Evolutionary conservation across 2,888 invertebrate species (phyloP).

Genomic region (Odontocerum albicorne): DNA sequence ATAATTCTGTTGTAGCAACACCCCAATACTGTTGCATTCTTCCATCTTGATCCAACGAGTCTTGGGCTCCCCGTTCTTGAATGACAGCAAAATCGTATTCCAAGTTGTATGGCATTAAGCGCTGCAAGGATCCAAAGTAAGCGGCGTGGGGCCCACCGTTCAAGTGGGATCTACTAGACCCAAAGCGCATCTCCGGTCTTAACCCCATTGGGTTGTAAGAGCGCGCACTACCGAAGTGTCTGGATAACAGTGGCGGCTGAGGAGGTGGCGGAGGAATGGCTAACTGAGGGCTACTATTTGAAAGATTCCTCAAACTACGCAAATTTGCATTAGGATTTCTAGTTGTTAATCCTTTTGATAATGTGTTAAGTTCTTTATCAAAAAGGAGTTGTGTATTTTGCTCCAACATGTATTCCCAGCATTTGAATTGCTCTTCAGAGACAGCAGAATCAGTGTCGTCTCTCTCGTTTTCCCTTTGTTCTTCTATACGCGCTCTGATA

Average conservation of each 20-base stretch:
- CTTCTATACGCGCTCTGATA: slow-evolving; percentile 64
- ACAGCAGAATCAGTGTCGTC: slow-evolving; percentile 62
- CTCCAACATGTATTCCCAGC: slow-evolving; percentile 92
- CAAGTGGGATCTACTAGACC: slow-evolving; percentile 58
- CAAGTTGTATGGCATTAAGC: slow-evolving; percentile 80
- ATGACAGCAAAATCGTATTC: slow-evolving; percentile 84
- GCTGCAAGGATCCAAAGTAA: slow-evolving; percentile 82
- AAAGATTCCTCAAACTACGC: slow-evolving; percentile 63
- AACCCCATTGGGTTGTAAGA: slow-evolving; percentile 69
- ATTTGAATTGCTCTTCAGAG: slow-evolving; percentile 86
- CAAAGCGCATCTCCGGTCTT: slow-evolving; percentile 61
- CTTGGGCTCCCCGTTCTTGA: slow-evolving; percentile 72
- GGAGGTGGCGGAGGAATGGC: slow-evolving; percentile 46
- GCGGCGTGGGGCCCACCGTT: slow-evolving; percentile 82
- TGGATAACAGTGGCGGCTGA: slow-evolving; percentile 62
- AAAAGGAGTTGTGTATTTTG: slow-evolving; percentile 87
- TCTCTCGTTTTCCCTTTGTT: slow-evolving; percentile 58
- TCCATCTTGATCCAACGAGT: slow-evolving; percentile 78
- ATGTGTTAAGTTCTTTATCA: slow-evolving; percentile 83
- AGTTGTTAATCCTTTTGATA: slow-evolving; percentile 65
- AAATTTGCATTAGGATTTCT: slow-evolving; percentile 55
- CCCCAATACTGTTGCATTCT: slow-evolving; percentile 92
- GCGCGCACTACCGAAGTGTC: slow-evolving; percentile 79
- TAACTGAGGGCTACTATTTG: slow-evolving; percentile 71
- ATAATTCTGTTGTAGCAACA: slow-evolving; percentile 84